phyloP scores from a whole-genome alignment of 2,888 invertebrate genomes.

The Zhuqinia jingwanae region DNA sequence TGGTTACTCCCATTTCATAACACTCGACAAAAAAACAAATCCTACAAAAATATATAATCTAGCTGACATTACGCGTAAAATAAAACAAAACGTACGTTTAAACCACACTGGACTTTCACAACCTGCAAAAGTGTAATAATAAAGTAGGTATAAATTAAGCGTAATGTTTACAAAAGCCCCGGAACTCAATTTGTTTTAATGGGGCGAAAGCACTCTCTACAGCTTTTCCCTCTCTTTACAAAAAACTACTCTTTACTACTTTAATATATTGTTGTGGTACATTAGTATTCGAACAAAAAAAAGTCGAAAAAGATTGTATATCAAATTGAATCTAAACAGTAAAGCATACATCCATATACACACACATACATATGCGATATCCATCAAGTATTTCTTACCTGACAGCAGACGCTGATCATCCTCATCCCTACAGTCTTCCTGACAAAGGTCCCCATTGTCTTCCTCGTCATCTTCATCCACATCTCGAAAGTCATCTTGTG shows the following conservation, averaged over 20 bases:
- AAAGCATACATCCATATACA: too few species aligned
- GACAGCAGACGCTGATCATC: slow-evolving; percentile 45
- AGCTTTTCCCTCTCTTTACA: too few species aligned
- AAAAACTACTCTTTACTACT: too few species aligned
- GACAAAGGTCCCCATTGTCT: slow-evolving; percentile 71
- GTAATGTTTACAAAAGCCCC: background rate
- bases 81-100: too few species aligned
- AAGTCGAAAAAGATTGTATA: too few species aligned
- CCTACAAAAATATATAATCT: too few species aligned
- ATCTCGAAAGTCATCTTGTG: slow-evolving; percentile 52
- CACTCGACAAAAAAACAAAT: background rate
- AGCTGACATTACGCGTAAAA: too few species aligned
- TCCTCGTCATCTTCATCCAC: slow-evolving; percentile 70
- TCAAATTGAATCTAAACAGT: too few species aligned
- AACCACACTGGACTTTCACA: background rate
- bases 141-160: background rate
- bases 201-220: background rate
- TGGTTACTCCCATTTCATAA: slow-evolving; percentile 47
- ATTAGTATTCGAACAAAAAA: too few species aligned
- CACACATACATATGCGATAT: too few species aligned
- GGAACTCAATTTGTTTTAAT: background rate
- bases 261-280: too few species aligned
- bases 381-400: slow-evolving; percentile 34
- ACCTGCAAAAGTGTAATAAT: background rate
- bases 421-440: slow-evolving; percentile 59